phyloP scores from a whole-genome alignment of 2,797 vertebrate genomes.

The Sebastes iracundus region DNA sequence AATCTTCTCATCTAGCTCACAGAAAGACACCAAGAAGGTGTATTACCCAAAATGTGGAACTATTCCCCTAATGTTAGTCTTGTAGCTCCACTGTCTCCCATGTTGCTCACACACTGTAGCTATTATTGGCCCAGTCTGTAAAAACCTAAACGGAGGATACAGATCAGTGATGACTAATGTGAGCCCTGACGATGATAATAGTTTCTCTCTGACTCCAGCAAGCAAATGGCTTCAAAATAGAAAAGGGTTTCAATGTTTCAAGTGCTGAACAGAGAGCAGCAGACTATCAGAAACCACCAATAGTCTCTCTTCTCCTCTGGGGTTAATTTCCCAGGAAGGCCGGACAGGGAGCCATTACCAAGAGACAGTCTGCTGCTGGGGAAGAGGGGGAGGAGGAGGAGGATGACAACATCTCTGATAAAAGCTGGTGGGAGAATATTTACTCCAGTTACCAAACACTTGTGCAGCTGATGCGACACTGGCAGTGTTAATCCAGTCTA shows the following conservation, averaged over 20 bases:
- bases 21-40: no score
- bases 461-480: neutral
- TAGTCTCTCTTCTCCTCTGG: neutral
- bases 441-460: neutral
- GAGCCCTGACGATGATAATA: neutral
- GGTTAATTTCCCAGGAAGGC: constrained; percentile 20
- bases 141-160: neutral
- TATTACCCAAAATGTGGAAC: neutral
- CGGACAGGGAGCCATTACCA: constrained; percentile 21
- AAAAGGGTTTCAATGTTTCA: neutral
- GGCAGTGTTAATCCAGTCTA: neutral
- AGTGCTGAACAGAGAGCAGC: neutral
- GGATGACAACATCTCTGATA: neutral
- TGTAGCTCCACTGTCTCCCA: neutral
- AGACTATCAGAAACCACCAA: neutral
- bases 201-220: neutral
- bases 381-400: neutral
- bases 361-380: constrained; percentile 27
- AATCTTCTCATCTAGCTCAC: no score
- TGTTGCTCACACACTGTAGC: neutral
- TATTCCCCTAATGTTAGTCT: neutral
- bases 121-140: neutral
- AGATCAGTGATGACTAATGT: neutral
- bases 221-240: neutral
- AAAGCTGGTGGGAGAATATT: neutral